Evolutionary conservation across 1,140 invertebrate species (phyloP).

Genomic region (Mesaphorura yosii): DNA sequence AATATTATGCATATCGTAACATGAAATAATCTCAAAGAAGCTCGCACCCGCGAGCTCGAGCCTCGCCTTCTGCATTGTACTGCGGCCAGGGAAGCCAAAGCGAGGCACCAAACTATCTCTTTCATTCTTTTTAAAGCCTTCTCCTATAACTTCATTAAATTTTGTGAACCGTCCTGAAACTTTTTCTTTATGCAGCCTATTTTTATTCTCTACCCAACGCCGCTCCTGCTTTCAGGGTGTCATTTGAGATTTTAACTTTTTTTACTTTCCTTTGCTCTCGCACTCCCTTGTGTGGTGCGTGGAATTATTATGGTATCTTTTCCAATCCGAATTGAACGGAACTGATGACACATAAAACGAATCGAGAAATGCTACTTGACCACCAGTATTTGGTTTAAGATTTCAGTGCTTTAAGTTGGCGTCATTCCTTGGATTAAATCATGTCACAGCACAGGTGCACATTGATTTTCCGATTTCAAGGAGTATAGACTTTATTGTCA

Average conservation of each 20-base stretch:
- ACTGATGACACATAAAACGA: too few species aligned
- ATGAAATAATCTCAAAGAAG: constrained; percentile 8
- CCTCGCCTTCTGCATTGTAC: not conserved
- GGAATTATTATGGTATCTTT: too few species aligned
- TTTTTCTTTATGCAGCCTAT: constrained; percentile 19
- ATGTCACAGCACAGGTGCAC: too few species aligned
- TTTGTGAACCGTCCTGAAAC: constrained; percentile 13
- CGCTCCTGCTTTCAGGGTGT: too few species aligned
- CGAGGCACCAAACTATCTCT: constrained; percentile 8
- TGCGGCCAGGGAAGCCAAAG: not conserved
- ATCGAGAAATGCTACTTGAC: too few species aligned
- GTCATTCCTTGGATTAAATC: too few species aligned
- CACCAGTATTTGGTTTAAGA: too few species aligned
- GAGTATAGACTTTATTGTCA: too few species aligned
- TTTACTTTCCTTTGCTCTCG: constrained; percentile 11
- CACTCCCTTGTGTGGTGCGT: too few species aligned
- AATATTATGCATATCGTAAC: not conserved
- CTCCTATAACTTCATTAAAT: constrained; percentile 26
- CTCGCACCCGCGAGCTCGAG: not conserved
- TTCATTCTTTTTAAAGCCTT: constrained; percentile 8
- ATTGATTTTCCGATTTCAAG: too few species aligned
- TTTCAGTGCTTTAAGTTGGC: too few species aligned
- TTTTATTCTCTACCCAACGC: constrained; percentile 4
- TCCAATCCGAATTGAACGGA: too few species aligned
- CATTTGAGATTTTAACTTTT: constrained; percentile 19